phyloP scores from a whole-genome alignment of 2,888 invertebrate genomes.

The Leptinotarsa juncta region DNA sequence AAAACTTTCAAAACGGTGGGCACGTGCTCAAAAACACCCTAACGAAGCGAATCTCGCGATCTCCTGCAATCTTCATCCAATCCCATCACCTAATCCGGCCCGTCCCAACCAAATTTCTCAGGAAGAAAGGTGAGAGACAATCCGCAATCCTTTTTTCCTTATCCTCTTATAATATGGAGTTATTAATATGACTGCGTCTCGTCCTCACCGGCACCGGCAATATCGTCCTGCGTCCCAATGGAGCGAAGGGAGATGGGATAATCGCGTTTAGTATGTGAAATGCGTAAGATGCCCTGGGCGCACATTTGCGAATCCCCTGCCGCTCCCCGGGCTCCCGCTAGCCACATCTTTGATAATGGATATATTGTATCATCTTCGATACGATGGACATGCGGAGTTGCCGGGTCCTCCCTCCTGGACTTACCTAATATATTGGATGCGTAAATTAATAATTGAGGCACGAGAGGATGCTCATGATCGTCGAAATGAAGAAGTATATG shows the following conservation, averaged over 20 bases:
- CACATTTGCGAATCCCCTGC: constrained; percentile 61
- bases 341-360: constrained; percentile 61
- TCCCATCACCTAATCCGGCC: neutral
- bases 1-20: too few species aligned
- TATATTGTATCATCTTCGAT: constrained; percentile 64
- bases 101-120: constrained; percentile 3
- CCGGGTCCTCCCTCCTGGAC: neutral
- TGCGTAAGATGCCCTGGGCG: constrained; percentile 64
- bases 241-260: constrained; percentile 63
- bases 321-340: constrained; percentile 43
- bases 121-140: constrained; percentile 13
- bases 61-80: constrained; percentile 5
- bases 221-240: constrained; percentile 14
- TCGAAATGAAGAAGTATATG: neutral
- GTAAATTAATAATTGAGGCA: neutral
- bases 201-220: constrained; percentile 22
- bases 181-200: constrained; percentile 41
- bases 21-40: too few species aligned
- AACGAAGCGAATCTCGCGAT: neutral
- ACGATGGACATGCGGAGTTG: constrained; percentile 53
- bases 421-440: neutral
- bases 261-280: constrained; percentile 65
- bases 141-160: constrained; percentile 26
- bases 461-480: constrained; percentile 4
- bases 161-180: constrained; percentile 37